Evolutionary conservation across 1,140 invertebrate genomes (phyloP), one percentile per base, ranked within the genome.

Genomic region (Drosophila orena): DNA sequence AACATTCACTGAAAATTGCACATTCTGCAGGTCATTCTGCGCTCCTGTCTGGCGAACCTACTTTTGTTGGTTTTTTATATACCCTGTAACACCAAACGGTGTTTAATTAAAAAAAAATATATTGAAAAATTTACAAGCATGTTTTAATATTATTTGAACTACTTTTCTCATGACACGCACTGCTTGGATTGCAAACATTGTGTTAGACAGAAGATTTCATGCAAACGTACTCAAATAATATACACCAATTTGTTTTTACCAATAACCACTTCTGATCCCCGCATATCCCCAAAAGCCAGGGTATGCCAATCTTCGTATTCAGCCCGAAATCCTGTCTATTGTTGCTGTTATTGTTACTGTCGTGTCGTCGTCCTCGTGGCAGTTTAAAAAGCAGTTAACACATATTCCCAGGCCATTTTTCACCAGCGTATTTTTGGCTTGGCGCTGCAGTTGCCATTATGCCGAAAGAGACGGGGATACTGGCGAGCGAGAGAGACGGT

Each of bases 321-420:
- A 7, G 2, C 3, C 6, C 56, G 4, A 30, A 57, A n/a, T 43
- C 11, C 47, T n/a, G 2, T 14, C n/a, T 66, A 43, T 43, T 55
- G 27, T 54, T 64, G 71, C 40, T 55, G 38, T 55, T 71, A 52
- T 50, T 59, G 65, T 35, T 56, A 65, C 44, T 66, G 73, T 73
- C 75, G 80, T 81, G 81, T 83, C 83, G 83, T 79, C 83, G 88
- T 91, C 88, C 88, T 91, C 70, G 88, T 83, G 83, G 90, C 90
- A 91, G 90, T 91, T 91, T 91, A 91, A 91, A 91, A 91, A 91
- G 90, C 90, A 89, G 90, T 91, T 91, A 91, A 91, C 90, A 91
- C 90, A 91, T 91, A 91, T 91, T 91, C 80, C 74, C 70, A 75
- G 86, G 90, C 90, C 81, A 91, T 91, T 91, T 91, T 91, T 91